Base-by-base conservation (phyloP, 2,888 invertebrate genomes). In the Cheilosia pagana region DNA sequence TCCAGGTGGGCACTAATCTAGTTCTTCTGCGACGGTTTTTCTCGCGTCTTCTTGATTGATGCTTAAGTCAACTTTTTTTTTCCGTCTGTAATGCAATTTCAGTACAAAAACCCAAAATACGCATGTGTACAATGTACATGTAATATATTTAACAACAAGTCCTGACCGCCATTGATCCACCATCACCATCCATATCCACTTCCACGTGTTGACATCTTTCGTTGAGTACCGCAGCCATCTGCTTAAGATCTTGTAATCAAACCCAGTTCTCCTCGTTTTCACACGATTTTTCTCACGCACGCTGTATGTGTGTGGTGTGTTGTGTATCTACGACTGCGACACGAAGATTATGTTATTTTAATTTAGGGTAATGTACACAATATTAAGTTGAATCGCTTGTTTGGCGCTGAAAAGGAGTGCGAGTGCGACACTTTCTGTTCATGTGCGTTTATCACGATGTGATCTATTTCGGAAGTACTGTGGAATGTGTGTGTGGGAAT, bases 281-380 rank as follows among this genome's bases (percentile, higher is more conserved):
- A 71, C 25, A 55, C 52, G n/a, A 65, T 68, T 72, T 71, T 78
- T 82, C 82, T 82, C 72, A 82, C 78, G 82, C 65, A 72, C 67
- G 57, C 21, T 50, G 41, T 53, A 50, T 45, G 52, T 68, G 52
- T 21, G 55, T 53, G 63, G 50, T n/a, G n/a, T n/a, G n/a, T n/a
- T n/a, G n/a, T n/a, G 28, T 35, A 19, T 16, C 19, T 25, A 59
- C 3, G 45, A 28, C 6, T 16, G 28, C 50, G 45, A 63, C 75
- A 70, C 52, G 21, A 41, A 53, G 70, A 82, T 82, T 71, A 75
- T 77, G 70, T 77, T 71, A 60, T 78, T 72, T 77, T 72, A 72
- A 77, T 72, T 67, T 72, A 78, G 78, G 82, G 82, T 82, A 72
- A 71, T 59, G 63, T 52, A 65, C 77, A 35, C 60, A 82, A 78